These are phyloP conservation scores for Zonotrichia albicollis DNA, from an alignment of 2,797 vertebrate genomes.

Conservation along the genomic window DNA sequence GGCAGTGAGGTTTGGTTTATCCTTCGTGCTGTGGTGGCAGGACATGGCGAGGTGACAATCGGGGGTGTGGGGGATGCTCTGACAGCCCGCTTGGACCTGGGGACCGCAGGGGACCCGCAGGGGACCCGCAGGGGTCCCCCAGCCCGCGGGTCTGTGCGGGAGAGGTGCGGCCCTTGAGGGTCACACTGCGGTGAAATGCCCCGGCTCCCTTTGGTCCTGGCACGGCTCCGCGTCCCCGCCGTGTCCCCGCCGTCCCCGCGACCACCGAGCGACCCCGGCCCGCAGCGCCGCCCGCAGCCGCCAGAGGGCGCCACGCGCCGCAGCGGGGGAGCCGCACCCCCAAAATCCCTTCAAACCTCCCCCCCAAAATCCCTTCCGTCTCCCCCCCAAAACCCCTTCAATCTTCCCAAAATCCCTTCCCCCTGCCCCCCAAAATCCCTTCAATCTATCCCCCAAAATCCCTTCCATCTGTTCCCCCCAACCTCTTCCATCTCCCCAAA, in stretches of 20 bases:
- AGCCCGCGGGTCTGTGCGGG: not conserved
- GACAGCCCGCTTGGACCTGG: not conserved
- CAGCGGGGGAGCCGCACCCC: not conserved
- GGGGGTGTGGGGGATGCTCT: not conserved
- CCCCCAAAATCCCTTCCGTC: too few species aligned
- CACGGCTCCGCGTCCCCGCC: not conserved
- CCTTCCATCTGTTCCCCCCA: too few species aligned
- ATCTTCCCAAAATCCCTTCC: too few species aligned
- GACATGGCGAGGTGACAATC: not conserved
- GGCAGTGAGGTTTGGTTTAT: fast-evolving
- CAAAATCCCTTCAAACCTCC: too few species aligned
- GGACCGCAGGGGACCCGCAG: not conserved
- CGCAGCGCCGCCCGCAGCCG: not conserved
- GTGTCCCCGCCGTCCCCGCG: too few species aligned
- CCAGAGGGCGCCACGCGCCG: not conserved
- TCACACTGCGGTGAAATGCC: not conserved
- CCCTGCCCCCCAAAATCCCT: too few species aligned
- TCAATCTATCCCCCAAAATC: fast-evolving
- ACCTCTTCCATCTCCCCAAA: fast-evolving
- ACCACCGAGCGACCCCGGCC: not conserved
- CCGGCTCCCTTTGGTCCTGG: not conserved
- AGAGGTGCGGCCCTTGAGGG: not conserved
- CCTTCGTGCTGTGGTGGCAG: not conserved
- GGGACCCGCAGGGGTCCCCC: not conserved
- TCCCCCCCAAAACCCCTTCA: not conserved